These are phyloP conservation scores for Drosophila mulleri DNA, from an alignment of 2,888 invertebrate species.

Conservation along the genomic window DNA sequence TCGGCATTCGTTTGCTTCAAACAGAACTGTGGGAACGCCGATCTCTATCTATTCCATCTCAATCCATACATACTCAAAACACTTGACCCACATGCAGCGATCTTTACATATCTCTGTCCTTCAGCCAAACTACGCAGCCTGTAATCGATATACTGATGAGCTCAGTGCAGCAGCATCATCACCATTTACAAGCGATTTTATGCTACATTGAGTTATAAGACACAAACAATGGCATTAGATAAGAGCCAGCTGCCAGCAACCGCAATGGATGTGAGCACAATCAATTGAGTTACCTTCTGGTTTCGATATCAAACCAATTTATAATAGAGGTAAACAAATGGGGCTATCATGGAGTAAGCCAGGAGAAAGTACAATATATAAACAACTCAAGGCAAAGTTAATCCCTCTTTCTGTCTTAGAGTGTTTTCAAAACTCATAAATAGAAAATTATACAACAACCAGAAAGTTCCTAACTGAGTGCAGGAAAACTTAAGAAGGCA, in stretches of 20 bases:
- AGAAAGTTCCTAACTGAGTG: too few relatives aligned
- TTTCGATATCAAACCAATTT: slow-evolving; percentile 33
- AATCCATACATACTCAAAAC: slow-evolving; percentile 28
- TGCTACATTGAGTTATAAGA: slow-evolving; percentile 63
- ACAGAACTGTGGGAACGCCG: slow-evolving; percentile 48
- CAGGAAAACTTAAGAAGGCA: too few relatives aligned
- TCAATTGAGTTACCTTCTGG: slow-evolving; percentile 36
- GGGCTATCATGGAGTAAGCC: not conserved
- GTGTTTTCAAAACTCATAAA: too few relatives aligned
- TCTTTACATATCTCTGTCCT: slow-evolving; percentile 20
- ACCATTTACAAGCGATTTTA: slow-evolving; percentile 52
- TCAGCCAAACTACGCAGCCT: slow-evolving; percentile 32
- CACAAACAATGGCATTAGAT: slow-evolving; percentile 31
- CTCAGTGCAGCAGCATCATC: slow-evolving; percentile 36
- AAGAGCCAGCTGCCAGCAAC: slow-evolving; percentile 36
- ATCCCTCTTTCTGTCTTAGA: not conserved
- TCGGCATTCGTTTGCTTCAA: slow-evolving; percentile 18
- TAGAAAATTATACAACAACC: too few relatives aligned
- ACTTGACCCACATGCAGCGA: slow-evolving; percentile 70
- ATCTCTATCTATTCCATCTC: not conserved
- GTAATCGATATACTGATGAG: slow-evolving; percentile 63
- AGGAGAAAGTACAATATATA: too few relatives aligned
- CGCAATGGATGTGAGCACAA: slow-evolving; percentile 47
- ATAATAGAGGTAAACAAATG: slow-evolving; percentile 2
- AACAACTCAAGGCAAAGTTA: not conserved